Conservation (phyloP, 92 coral and sea anemone genomes). For the Plumapathes pennacea region DNA sequence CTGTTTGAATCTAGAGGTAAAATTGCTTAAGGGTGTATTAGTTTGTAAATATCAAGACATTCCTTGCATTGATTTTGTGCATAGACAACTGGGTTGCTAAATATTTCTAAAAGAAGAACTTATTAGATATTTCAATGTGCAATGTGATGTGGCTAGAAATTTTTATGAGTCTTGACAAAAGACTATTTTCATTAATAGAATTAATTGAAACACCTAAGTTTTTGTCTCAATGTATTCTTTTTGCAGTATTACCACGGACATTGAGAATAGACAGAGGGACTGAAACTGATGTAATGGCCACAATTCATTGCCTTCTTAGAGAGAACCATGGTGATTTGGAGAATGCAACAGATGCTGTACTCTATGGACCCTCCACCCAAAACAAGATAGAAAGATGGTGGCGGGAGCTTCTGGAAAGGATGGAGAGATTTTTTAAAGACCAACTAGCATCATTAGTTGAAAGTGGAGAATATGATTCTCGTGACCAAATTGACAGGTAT, state of each 20-base stretch:
- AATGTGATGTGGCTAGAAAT: too few species aligned
- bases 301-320: conserved; percentile 49
- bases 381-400: conserved; percentile 58
- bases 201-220: too few species aligned
- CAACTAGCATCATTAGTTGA: conserved; percentile 39
- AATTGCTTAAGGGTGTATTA: neutral
- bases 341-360: conserved; percentile 40
- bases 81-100: too few species aligned
- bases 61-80: too few species aligned
- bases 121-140: too few species aligned
- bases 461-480: conserved; percentile 50
- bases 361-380: conserved; percentile 57
- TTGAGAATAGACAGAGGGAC: conserved; percentile 57
- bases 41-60: too few species aligned
- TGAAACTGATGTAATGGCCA: conserved; percentile 53
- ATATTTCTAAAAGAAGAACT: too few species aligned
- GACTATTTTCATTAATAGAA: too few species aligned
- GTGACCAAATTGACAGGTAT: conserved; percentile 39
- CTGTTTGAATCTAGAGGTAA: conserved; percentile 35
- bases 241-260: conserved; percentile 44
- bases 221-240: too few species aligned
- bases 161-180: too few species aligned
- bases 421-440: conserved; percentile 53
- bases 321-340: conserved; percentile 41
- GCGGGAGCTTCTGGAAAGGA: conserved; percentile 48